A percentile compares a stretch with the other conserved stretches of the same genome.
Conservation (phyloP, 2,888 invertebrate genomes). For the Sturmia bella region DNA sequence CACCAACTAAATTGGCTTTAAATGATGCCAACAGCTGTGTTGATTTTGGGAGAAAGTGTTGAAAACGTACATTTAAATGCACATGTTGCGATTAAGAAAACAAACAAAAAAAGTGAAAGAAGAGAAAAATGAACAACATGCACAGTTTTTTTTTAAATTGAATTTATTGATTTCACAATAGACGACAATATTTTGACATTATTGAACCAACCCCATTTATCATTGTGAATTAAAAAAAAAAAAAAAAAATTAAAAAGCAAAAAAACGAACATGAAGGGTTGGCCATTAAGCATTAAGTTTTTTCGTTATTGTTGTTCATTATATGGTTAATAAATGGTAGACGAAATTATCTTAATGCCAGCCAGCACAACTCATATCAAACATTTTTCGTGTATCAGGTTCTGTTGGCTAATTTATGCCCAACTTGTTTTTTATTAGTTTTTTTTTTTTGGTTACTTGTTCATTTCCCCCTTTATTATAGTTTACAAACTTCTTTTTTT, state of each 20-base stretch:
- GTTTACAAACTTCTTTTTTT: slow-evolving; percentile 30
- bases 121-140: slow-evolving; percentile 11
- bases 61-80: slow-evolving; percentile 49
- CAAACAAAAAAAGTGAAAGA: slow-evolving; percentile 18
- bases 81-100: slow-evolving; percentile 60
- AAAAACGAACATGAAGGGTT: slow-evolving; percentile 52
- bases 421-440: slow-evolving; percentile 7
- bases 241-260: slow-evolving; percentile 2
- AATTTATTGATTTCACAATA: slow-evolving; percentile 69
- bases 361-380: slow-evolving; percentile 25
- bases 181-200: slow-evolving; percentile 69
- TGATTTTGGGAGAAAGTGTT: slow-evolving; percentile 52
- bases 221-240: slow-evolving; percentile 22
- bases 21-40: slow-evolving; percentile 64
- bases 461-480: slow-evolving; percentile 43
- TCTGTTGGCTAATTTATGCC: slow-evolving; percentile 64
- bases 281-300: slow-evolving; percentile 49
- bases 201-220: slow-evolving; percentile 70
- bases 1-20: slow-evolving; percentile 63
- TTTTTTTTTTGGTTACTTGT: too few relatives aligned
- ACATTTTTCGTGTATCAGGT: slow-evolving; percentile 54
- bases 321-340: slow-evolving; percentile 28
- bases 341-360: slow-evolving; percentile 43
- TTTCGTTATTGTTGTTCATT: neutral
- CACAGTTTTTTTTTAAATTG: slow-evolving; percentile 52